phyloP scores from a whole-genome alignment of 2,797 vertebrate species.

The Gymnodraco acuticeps region DNA sequence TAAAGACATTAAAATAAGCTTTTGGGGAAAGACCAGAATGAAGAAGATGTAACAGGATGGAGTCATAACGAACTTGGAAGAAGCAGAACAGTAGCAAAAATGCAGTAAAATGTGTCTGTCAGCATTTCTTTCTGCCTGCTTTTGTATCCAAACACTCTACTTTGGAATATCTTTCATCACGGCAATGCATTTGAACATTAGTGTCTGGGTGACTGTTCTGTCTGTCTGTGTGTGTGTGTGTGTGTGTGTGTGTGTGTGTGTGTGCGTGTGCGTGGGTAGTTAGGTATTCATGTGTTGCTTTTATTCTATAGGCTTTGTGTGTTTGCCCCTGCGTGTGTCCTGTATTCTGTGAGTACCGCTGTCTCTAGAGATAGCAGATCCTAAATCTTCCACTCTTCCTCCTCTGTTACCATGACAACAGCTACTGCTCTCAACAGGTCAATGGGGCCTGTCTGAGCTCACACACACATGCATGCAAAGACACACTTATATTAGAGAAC shows the following conservation, averaged over 20 bases:
- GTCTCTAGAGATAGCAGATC: conserved; percentile 69
- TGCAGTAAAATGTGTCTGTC: conserved; percentile 15
- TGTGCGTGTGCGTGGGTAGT: conserved; percentile 1
- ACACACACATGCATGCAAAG: conserved; percentile 29
- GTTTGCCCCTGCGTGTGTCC: conserved; percentile 8
- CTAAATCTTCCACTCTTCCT: conserved; percentile 74
- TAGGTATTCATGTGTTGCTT: conserved; percentile 20
- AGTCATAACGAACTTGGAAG: background rate
- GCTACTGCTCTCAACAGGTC: conserved; percentile 82
- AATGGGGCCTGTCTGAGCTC: conserved; percentile 66
- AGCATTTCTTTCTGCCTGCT: background rate
- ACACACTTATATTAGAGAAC: conserved; percentile 38
- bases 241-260: background rate
- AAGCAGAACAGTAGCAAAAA: background rate
- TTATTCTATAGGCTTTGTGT: conserved; percentile 16
- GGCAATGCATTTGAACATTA: conserved; percentile 18
- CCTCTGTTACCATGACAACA: conserved; percentile 85
- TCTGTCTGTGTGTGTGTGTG: too few relatives aligned
- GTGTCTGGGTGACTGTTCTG: conserved; percentile 8
- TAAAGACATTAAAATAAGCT: conserved; percentile 8
- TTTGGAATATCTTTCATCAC: conserved; percentile 42
- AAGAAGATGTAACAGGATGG: conserved; percentile 1
- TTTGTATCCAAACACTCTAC: conserved; percentile 5
- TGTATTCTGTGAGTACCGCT: conserved; percentile 50
- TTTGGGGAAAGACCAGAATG: background rate